Conservation (phyloP, 2,797 vertebrate genomes). For the Thripadectes ignobilis region DNA sequence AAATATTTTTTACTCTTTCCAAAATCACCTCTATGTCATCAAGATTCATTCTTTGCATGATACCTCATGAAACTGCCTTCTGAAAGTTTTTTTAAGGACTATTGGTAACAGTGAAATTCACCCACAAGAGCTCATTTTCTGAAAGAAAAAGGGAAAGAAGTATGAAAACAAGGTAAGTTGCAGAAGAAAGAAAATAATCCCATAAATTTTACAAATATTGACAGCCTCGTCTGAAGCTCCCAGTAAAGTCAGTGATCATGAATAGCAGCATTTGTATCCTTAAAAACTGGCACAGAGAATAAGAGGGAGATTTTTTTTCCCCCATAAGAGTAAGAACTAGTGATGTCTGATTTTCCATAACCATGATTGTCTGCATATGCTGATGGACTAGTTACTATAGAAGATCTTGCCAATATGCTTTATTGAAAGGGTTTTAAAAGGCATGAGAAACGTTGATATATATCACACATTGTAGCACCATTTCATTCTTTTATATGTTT, state of each 20-base stretch:
- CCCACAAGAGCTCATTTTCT: not conserved
- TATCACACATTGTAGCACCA: not conserved
- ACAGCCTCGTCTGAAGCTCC: not conserved
- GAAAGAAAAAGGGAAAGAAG: not conserved
- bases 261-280: not conserved
- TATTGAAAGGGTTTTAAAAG: not conserved
- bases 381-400: not conserved
- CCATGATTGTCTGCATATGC: rapidly evolving
- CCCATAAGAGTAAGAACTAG: not conserved
- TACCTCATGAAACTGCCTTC: not conserved
- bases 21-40: not conserved
- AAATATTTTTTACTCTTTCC: not conserved
- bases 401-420: not conserved
- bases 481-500: not conserved
- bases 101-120: not conserved
- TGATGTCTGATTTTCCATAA: not conserved
- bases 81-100: not conserved
- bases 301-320: not conserved
- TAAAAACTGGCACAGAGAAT: not conserved
- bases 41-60: not conserved
- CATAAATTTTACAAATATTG: not conserved
- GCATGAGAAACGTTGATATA: not conserved
- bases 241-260: not conserved
- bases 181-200: not conserved
- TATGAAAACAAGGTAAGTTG: not conserved